phyloP scores from a whole-genome alignment of 1,140 invertebrate genomes.

The Diabrotica virgifera region DNA sequence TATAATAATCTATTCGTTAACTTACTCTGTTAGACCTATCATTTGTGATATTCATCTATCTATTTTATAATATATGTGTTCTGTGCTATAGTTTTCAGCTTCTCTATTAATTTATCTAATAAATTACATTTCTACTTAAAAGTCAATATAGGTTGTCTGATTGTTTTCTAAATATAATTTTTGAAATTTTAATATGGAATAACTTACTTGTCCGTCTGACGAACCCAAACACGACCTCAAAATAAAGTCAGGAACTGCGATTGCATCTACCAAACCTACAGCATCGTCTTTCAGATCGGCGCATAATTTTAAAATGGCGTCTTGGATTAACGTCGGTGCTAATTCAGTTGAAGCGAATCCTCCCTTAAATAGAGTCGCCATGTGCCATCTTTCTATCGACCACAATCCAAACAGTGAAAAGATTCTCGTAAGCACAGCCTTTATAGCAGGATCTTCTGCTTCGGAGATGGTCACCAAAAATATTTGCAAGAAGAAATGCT shows the following conservation, averaged over 20 bases:
- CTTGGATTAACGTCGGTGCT: conserved; percentile 51
- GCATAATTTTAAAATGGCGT: conserved; percentile 63
- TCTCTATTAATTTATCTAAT: too few species aligned
- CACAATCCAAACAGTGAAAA: conserved; percentile 70
- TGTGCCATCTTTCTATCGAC: conserved; percentile 66
- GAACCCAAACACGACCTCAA: conserved; percentile 75
- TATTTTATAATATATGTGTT: too few species aligned
- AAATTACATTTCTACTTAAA: too few species aligned
- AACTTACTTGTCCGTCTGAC: conserved; percentile 70
- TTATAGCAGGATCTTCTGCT: conserved; percentile 50
- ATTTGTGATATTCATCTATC: too few species aligned
- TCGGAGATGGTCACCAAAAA: conserved; percentile 57
- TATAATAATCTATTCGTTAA: too few species aligned
- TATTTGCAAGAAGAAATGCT: conserved; percentile 63
- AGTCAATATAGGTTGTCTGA: conserved; percentile 73
- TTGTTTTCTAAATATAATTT: conserved; percentile 50
- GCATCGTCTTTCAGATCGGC: conserved; percentile 67
- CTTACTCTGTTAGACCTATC: too few species aligned
- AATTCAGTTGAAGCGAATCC: conserved; percentile 57
- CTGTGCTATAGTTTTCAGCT: too few species aligned
- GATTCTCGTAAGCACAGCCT: conserved; percentile 61
- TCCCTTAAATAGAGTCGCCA: conserved; percentile 74
- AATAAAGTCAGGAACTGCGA: conserved; percentile 86
- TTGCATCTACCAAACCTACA: conserved; percentile 71
- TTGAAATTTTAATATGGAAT: conserved; percentile 26